Evolutionary conservation across 2,888 invertebrate species (phyloP).

Genomic region (Acronicta leporina): DNA sequence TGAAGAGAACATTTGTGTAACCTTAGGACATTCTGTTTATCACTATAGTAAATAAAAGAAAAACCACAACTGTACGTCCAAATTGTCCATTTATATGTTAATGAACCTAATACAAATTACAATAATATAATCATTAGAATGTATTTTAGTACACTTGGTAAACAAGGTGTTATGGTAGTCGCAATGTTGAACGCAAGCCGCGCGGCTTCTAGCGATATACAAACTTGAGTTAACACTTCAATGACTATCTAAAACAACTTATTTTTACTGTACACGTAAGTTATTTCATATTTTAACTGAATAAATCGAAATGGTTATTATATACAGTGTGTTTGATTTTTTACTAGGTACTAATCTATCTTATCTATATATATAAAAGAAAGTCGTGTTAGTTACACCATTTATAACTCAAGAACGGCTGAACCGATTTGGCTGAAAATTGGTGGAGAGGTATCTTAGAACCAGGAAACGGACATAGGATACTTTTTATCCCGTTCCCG

Average conservation of each 20-base stretch:
- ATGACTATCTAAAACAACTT: constrained; percentile 85
- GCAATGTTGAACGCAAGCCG: constrained; percentile 68
- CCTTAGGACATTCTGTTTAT: constrained; percentile 74
- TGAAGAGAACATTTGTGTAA: constrained; percentile 73
- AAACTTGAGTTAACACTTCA: constrained; percentile 76
- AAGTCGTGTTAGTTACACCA: too few relatives aligned
- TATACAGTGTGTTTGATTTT: constrained; percentile 65
- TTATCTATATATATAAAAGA: too few relatives aligned
- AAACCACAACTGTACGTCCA: constrained; percentile 88
- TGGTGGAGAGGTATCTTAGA: too few relatives aligned
- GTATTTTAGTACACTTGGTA: constrained; percentile 83
- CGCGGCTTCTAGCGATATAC: constrained; percentile 75
- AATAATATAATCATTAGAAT: constrained; percentile 87
- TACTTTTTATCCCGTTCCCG: too few relatives aligned
- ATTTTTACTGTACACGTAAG: constrained; percentile 89
- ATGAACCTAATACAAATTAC: constrained; percentile 88
- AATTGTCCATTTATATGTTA: constrained; percentile 89
- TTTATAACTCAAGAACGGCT: too few relatives aligned
- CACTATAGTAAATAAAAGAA: constrained; percentile 75
- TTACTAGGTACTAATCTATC: too few relatives aligned
- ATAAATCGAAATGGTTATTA: constrained; percentile 89
- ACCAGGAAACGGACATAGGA: too few relatives aligned
- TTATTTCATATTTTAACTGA: constrained; percentile 89
- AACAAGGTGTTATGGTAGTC: constrained; percentile 76
- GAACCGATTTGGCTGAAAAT: too few relatives aligned